Evolutionary conservation across 2,888 invertebrate genomes (phyloP), one percentile per base, ranked within the genome.

Genomic region (Drosophila ustulata): DNA sequence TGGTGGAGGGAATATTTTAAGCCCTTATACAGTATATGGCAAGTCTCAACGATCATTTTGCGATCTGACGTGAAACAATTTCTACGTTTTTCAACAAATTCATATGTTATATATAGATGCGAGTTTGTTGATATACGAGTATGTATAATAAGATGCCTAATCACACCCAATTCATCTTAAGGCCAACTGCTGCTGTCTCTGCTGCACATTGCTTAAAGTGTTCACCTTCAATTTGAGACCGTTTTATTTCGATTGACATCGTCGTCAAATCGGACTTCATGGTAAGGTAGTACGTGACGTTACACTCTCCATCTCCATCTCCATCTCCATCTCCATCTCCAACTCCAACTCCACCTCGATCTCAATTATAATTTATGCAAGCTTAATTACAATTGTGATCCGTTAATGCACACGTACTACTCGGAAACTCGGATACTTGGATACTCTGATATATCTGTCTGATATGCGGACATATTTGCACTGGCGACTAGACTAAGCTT

Each of bases 351-450:
- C 18, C 18, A 1, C 18, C 18, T 18, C 18, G 18, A 18, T 18
- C 18, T 2, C 18, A 63, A 71, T 70, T 64, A 75, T 76, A 83
- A 86, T 83, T 80, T 83, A 83, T 86, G 67, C 83, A 80, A 78
- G 72, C 62, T 83, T 78, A 83, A 80, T 83, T 78, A 67, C 79
- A 74, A 68, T 57, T 65, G 62, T 75, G 66, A 66, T 78, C 78
- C 74, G 82, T 84, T 82, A 82, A 72, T 82, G 1, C 18, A 64
- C 63, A 69, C 64, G 62, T 66, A 66, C 47, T 25, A 25, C 25
- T 32, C 41, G 43, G 43, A 53, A 28, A 43, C n/a, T 43, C 11
- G 23, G 30, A 13, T 23, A 9, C 37, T 37, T 37, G 11, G n/a
- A 37, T 37, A 45, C 39, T 18, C 18, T 18, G 39, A 18, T 18